These are phyloP conservation scores for Notolabrus celidotus DNA, from an alignment of 2,797 vertebrate species.

Conservation along the genomic window DNA sequence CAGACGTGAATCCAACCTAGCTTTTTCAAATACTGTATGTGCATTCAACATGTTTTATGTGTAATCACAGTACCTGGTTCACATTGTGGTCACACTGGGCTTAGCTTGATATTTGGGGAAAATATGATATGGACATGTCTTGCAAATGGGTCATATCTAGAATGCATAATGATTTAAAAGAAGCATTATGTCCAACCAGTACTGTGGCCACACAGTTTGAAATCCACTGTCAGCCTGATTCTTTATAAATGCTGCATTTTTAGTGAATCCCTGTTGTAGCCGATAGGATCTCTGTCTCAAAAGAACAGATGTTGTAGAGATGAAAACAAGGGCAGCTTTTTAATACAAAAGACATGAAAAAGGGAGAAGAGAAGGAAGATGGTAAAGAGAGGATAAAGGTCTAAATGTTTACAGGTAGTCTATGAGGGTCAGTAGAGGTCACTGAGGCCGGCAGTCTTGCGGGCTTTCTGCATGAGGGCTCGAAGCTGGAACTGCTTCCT, in stretches of 20 bases:
- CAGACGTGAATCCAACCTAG: constrained; percentile 2
- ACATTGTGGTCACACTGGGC: background rate
- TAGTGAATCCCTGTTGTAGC: background rate
- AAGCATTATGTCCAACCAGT: constrained; percentile 18
- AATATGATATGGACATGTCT: constrained; percentile 14
- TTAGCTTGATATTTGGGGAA: background rate
- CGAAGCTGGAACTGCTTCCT: constrained; percentile 99
- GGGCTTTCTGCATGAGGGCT: constrained; percentile 98
- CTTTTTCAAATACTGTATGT: constrained; percentile 14
- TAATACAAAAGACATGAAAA: constrained; percentile 46
- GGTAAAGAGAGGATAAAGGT: constrained; percentile 33
- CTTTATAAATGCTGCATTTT: constrained; percentile 8
- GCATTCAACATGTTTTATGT: constrained; percentile 20
- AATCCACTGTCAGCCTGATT: constrained; percentile 1
- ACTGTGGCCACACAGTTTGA: constrained; percentile 21
- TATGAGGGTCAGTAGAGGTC: constrained; percentile 93
- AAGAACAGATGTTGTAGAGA: constrained; percentile 18
- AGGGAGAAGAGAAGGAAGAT: constrained; percentile 32
- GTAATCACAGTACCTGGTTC: constrained; percentile 19
- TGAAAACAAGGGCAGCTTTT: constrained; percentile 36
- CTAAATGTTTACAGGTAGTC: constrained; percentile 27
- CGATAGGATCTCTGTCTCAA: constrained; percentile 10
- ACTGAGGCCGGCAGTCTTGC: constrained; percentile 97
- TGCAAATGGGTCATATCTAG: constrained; percentile 6
- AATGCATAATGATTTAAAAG: constrained; percentile 21